A percentile compares a stretch with the other conserved stretches of the same genome.
Evolutionary conservation across 2,113 vertebrate species (phyloP).

Genomic region (Asarcornis scutulata): DNA sequence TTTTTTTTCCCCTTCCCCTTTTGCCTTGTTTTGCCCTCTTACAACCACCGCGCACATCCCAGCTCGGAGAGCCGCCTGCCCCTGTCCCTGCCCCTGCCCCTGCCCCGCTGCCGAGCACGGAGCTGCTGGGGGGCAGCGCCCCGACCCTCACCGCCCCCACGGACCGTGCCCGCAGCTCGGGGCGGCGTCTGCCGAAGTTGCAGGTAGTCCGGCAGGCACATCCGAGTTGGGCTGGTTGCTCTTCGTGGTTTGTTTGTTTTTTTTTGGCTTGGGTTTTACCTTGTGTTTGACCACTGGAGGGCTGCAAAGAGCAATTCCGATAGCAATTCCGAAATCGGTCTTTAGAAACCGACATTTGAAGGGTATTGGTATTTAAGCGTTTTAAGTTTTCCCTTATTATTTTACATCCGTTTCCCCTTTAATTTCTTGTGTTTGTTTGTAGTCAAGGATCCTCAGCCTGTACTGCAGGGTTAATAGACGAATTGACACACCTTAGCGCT

Average conservation of each 20-base stretch:
- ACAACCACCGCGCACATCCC: no score
- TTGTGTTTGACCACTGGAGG: slow-evolving; percentile 68
- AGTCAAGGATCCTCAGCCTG: not conserved
- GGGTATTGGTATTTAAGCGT: not conserved
- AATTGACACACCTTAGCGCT: not conserved
- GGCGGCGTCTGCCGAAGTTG: not conserved
- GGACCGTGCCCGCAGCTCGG: no score
- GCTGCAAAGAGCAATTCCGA: slow-evolving; percentile 74
- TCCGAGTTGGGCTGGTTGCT: not conserved
- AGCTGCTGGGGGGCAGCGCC: no score
- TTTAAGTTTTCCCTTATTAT: not conserved
- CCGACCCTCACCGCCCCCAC: no score
- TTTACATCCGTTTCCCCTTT: not conserved
- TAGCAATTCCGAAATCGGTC: no score
- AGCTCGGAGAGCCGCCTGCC: no score
- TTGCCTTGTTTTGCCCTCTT: no score
- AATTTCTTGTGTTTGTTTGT: not conserved
- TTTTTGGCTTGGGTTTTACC: not conserved
- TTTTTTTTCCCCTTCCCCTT: no score
- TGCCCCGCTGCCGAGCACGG: no score
- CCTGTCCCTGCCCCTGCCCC: no score
- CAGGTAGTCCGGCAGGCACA: not conserved
- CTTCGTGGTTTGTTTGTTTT: not conserved
- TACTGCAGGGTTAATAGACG: not conserved
- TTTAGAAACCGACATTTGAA: slow-evolving; percentile 43